Evolutionary conservation across 2,113 vertebrate genomes (phyloP), one percentile per base, ranked within the genome.

Genomic region (Sigmodon hispidus): DNA sequence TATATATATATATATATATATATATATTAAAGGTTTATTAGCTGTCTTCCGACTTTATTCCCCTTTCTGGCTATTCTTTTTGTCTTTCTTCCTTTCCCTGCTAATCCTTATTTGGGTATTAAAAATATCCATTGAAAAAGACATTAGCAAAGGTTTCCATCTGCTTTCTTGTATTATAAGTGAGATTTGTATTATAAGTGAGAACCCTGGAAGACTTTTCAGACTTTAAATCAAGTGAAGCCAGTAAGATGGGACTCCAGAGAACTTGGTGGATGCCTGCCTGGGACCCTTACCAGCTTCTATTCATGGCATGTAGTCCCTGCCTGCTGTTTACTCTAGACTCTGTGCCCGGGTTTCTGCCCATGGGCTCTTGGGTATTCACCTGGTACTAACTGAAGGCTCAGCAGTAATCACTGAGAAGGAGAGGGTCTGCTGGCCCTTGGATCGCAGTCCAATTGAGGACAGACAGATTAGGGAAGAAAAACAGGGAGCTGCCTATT

Each of bases 61-160:
- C 84, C 45, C 43, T 12, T 79, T 93, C 19, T 22, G 94, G 45
- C 79, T 31, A 59, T 45, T 76, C 83, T 57, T 55, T 94, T 96
- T 96, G 81, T 76, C 67, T 79, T 94, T 94, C 91, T 79, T 94
- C 15, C 48, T 73, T 77, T 94, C 93, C 91, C 86, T 94, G 29
- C 50, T 48, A 86, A 94, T 96, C 70, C 10, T 61, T 95, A 7
- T 88, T 92, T 96, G 48, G 29, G 36, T 94, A 90, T 86, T 97
- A 93, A 50, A 94, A n/a, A 45, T 96, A 19, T 87, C 50, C 73
- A 40, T 73, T 96, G 90, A 93, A 57, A 80, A 90, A 43, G 90
- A 76, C 59, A 89, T 90, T 93, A 80, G 80, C 89, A 79, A 59
- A 85, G 45, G 40, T 96, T 96, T 40, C 21, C 48, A 91, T 90